Percentiles rank a stretch among this genome's conserved stretches.
phyloP scores from a whole-genome alignment of 2,888 invertebrate genomes.

The Tinea pellionella region DNA sequence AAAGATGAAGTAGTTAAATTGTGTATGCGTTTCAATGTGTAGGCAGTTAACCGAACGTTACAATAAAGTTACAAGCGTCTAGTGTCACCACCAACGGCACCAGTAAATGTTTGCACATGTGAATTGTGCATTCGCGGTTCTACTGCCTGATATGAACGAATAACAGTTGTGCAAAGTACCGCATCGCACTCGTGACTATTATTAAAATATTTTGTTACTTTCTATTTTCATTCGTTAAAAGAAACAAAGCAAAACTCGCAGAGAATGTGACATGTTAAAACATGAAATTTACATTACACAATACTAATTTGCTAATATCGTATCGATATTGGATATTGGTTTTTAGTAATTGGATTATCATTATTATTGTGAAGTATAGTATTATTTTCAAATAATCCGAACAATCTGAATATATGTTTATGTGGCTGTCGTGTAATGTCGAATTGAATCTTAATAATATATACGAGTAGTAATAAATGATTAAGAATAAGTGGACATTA shows the following conservation, averaged over 20 bases:
- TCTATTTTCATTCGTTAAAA: background rate
- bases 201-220: conserved; percentile 6
- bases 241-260: background rate
- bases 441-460: no score
- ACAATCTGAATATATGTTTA: no score
- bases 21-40: background rate
- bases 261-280: background rate
- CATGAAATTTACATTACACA: background rate
- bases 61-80: background rate
- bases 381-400: no score
- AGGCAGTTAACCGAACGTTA: background rate
- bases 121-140: conserved; percentile 10
- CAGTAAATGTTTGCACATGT: background rate
- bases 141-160: conserved; percentile 4
- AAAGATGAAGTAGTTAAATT: background rate
- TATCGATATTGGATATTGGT: background rate
- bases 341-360: background rate
- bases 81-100: background rate
- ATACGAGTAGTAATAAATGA: no score
- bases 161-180: background rate
- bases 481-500: no score
- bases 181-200: background rate
- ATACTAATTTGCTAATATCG: conserved; percentile 2
- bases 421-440: no score
- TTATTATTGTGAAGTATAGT: background rate